phyloP scores from a whole-genome alignment of 2,797 vertebrate species.

The Natrix natrix region DNA sequence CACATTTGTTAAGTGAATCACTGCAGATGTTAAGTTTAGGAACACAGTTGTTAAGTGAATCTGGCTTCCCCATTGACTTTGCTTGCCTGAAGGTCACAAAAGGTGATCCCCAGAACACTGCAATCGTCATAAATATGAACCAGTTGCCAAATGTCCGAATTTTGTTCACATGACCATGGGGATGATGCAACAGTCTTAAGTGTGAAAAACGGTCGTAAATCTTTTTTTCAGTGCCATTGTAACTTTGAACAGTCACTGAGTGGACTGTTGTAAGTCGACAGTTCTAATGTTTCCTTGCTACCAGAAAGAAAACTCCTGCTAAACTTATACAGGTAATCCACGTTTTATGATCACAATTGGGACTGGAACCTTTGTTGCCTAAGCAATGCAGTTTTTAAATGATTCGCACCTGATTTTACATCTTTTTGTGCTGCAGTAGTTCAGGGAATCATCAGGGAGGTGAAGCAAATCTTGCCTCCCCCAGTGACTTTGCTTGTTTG shows the following conservation, averaged over 20 bases:
- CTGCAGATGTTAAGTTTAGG: too few relatives aligned
- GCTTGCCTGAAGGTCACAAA: too few relatives aligned
- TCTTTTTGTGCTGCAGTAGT: neutral
- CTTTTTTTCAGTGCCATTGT: neutral
- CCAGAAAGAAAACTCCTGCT: neutral
- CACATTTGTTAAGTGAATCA: too few relatives aligned
- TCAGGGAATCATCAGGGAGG: neutral
- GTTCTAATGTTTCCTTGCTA: neutral
- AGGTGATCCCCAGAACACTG: too few relatives aligned
- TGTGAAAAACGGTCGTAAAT: too few relatives aligned
- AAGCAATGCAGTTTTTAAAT: neutral
- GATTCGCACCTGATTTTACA: neutral
- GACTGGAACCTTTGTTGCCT: neutral
- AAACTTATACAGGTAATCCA: neutral
- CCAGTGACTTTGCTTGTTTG: neutral
- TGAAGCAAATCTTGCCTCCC: neutral
- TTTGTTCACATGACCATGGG: too few relatives aligned
- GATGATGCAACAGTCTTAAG: too few relatives aligned
- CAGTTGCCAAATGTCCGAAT: too few relatives aligned
- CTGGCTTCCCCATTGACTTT: too few relatives aligned
- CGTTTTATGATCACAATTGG: neutral
- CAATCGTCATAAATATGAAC: too few relatives aligned
- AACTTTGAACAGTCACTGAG: neutral
- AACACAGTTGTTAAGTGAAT: too few relatives aligned
- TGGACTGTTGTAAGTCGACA: neutral